These are phyloP conservation scores for Malurus cyaneus DNA, from an alignment of 2,113 vertebrate species.

Conservation along the genomic window DNA sequence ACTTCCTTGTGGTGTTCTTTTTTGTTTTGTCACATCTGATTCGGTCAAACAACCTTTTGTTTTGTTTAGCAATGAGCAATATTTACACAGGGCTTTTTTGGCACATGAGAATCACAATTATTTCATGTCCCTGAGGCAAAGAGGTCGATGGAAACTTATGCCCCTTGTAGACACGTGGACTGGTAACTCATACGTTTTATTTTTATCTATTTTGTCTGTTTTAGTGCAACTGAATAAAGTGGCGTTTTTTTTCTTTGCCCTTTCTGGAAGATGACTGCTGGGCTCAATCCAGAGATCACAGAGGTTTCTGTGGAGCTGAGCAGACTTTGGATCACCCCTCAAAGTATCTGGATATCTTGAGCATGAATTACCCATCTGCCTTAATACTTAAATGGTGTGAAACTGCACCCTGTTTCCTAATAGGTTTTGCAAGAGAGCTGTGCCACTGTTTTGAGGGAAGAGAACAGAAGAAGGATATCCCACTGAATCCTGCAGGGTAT, in stretches of 20 bases:
- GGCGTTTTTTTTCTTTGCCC: background rate
- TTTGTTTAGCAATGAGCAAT: slow-evolving; percentile 70
- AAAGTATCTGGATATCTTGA: background rate
- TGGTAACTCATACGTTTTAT: slow-evolving; percentile 36
- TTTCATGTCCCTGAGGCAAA: slow-evolving; percentile 65
- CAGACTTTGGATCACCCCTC: slow-evolving; percentile 13
- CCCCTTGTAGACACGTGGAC: slow-evolving; percentile 66
- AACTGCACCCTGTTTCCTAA: background rate
- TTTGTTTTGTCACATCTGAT: slow-evolving; percentile 65
- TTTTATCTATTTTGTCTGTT: slow-evolving; percentile 52
- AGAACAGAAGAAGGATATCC: background rate
- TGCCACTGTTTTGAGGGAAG: background rate
- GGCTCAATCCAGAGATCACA: background rate
- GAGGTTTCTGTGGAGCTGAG: background rate
- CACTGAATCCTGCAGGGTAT: background rate
- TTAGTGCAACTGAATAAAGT: slow-evolving; percentile 29
- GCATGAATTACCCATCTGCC: slow-evolving; percentile 27
- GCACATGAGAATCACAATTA: slow-evolving; percentile 57
- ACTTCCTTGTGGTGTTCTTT: slow-evolving; percentile 64
- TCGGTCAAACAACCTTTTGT: slow-evolving; percentile 67
- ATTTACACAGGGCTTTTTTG: slow-evolving; percentile 67
- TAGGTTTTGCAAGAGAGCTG: background rate
- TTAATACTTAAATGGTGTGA: slow-evolving; percentile 21
- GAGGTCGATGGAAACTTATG: slow-evolving; percentile 69
- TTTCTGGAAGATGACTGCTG: background rate